These are phyloP conservation scores for Capromys pilorides DNA, from an alignment of 2,797 vertebrate genomes.

Conservation along the genomic window DNA sequence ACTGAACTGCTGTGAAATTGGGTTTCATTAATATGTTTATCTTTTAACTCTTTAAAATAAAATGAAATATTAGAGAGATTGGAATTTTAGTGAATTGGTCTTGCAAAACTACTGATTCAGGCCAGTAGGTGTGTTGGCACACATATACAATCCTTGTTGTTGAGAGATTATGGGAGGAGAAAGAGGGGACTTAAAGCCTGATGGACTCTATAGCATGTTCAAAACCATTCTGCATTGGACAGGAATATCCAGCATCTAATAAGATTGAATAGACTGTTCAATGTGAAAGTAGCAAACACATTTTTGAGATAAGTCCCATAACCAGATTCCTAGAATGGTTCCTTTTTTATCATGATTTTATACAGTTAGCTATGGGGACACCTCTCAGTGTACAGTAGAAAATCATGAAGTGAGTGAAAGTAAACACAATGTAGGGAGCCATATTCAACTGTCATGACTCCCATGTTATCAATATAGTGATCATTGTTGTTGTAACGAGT, in stretches of 20 bases:
- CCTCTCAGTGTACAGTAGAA: not conserved
- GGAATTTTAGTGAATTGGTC: not conserved
- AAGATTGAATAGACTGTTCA: not conserved
- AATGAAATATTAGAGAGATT: not conserved
- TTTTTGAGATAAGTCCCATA: not conserved
- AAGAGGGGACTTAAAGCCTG: not conserved
- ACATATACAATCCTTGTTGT: not conserved
- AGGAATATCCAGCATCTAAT: not conserved
- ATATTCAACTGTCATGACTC: not conserved
- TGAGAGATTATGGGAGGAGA: not conserved
- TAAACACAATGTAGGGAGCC: not conserved
- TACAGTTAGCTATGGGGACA: accelerated
- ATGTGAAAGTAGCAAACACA: not conserved
- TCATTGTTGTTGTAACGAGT: too few relatives aligned
- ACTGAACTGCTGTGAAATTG: too few relatives aligned
- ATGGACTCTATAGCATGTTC: not conserved
- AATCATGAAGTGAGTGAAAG: not conserved
- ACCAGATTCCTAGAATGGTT: not conserved
- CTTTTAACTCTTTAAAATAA: too few relatives aligned
- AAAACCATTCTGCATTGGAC: not conserved
- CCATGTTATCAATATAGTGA: not conserved
- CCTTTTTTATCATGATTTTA: not conserved
- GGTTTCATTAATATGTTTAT: too few relatives aligned
- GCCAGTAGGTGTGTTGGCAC: not conserved
- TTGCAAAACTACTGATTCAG: not conserved